Evolutionary conservation across 2,888 invertebrate genomes (phyloP).

Genomic region (Platerodrilus igneus): DNA sequence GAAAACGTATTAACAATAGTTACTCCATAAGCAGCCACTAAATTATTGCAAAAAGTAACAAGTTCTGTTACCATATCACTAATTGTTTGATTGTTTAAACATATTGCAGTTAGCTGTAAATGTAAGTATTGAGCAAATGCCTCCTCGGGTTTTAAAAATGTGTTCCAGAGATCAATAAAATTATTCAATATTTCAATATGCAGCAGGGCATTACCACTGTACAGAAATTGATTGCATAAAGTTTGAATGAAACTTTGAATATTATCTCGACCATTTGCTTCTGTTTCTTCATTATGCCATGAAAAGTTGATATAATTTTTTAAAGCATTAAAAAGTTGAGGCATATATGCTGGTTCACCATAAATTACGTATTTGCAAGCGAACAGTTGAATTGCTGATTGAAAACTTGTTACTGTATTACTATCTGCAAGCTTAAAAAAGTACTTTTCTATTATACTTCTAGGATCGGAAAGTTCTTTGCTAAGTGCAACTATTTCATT

Average conservation of each 20-base stretch:
- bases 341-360: no score
- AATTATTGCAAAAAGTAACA: slow-evolving; percentile 3
- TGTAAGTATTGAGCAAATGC: slow-evolving; percentile 12
- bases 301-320: slow-evolving; percentile 5
- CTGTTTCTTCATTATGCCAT: background rate
- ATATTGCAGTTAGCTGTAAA: slow-evolving; percentile 8
- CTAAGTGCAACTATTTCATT: slow-evolving; percentile 2
- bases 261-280: slow-evolving; percentile 1
- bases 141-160: slow-evolving; percentile 7
- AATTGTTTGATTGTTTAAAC: background rate
- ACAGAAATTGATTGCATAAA: slow-evolving; percentile 12
- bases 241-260: slow-evolving; percentile 9
- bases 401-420: slow-evolving; percentile 8
- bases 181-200: slow-evolving; percentile 5
- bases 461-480: slow-evolving; percentile 11
- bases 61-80: slow-evolving; percentile 1
- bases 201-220: background rate
- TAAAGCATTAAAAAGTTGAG: no score
- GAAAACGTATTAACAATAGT: slow-evolving; percentile 5
- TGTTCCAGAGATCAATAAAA: slow-evolving; percentile 10
- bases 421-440: no score
- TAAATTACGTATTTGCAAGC: slow-evolving; percentile 14
- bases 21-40: slow-evolving; percentile 5
- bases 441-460: slow-evolving; percentile 4
- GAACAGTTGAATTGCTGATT: slow-evolving; percentile 10